Conservation (phyloP, 2,888 invertebrate genomes). For the Enchytraeus crypticus region DNA sequence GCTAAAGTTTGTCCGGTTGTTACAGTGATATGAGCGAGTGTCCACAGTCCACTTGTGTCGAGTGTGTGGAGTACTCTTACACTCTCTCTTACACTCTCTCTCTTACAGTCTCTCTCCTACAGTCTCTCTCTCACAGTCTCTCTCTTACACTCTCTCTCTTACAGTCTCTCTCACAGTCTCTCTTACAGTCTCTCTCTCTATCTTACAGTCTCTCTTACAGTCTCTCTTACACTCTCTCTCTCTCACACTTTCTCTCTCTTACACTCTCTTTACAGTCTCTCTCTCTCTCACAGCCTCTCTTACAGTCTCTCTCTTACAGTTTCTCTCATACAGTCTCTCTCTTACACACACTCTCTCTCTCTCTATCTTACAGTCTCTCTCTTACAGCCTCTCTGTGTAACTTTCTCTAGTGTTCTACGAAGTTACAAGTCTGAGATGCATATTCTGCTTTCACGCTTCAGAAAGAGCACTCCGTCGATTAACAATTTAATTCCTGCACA, state of each 20-base stretch:
- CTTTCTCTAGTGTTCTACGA: background rate
- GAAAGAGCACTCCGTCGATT: too few species aligned
- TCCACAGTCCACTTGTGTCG: too few species aligned
- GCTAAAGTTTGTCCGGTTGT: too few species aligned
- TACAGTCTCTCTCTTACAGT: slow-evolving; percentile 2
- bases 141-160: too few species aligned
- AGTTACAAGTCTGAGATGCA: background rate
- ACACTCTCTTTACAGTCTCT: background rate
- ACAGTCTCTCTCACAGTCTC: slow-evolving; percentile 2
- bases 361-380: background rate
- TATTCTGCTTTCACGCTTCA: too few species aligned
- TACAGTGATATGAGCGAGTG: too few species aligned
- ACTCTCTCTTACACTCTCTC: too few species aligned
- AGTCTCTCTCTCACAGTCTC: too few species aligned
- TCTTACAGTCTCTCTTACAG: slow-evolving; percentile 10
- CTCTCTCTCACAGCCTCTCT: background rate
- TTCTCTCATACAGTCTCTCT: background rate
- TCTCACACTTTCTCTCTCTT: background rate
- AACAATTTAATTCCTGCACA: too few species aligned
- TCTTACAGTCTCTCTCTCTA: too few species aligned
- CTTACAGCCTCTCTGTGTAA: background rate
- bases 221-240: slow-evolving; percentile 8
- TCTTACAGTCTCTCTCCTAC: too few species aligned
- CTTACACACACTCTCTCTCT: background rate
- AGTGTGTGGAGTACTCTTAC: too few species aligned